Percentiles rank a stretch among this genome's conserved stretches.
Evolutionary conservation across 2,888 invertebrate species (phyloP).

Genomic region (Lithophane ornitopus): DNA sequence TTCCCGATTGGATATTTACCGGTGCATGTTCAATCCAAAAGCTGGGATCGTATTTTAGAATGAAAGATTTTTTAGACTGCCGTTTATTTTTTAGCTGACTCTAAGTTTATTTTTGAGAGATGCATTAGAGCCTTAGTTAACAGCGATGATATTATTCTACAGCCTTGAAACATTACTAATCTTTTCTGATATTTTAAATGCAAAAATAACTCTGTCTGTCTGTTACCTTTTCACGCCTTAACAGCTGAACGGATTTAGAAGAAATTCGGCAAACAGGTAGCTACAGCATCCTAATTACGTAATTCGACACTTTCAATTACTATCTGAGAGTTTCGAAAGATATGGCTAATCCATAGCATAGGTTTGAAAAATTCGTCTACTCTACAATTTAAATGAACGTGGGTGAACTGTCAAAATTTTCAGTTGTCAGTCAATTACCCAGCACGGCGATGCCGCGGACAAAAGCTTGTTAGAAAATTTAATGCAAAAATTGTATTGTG

Average conservation of each 20-base stretch:
- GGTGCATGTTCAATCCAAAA: slow-evolving; percentile 38
- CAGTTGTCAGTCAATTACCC: too few species aligned
- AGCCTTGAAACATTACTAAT: background rate
- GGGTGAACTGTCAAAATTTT: too few species aligned
- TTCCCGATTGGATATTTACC: slow-evolving; percentile 53
- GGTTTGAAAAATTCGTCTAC: too few species aligned
- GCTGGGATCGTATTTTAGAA: slow-evolving; percentile 33
- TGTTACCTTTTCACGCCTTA: background rate
- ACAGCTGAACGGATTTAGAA: background rate
- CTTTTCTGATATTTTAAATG: background rate
- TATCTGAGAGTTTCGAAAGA: too few species aligned
- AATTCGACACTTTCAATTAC: too few species aligned
- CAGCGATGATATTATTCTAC: background rate
- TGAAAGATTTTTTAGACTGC: background rate
- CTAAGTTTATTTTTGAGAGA: slow-evolving; percentile 3
- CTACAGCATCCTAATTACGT: too few species aligned
- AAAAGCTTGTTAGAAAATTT: too few species aligned
- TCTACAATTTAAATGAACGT: too few species aligned
- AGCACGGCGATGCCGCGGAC: background rate
- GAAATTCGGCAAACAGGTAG: background rate
- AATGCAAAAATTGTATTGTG: background rate
- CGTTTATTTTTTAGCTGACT: slow-evolving; percentile 24
- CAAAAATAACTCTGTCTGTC: background rate
- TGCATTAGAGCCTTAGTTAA: background rate
- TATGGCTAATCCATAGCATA: too few species aligned